Conservation (phyloP, 2,113 vertebrate genomes). For the Aepyceros melampus region DNA sequence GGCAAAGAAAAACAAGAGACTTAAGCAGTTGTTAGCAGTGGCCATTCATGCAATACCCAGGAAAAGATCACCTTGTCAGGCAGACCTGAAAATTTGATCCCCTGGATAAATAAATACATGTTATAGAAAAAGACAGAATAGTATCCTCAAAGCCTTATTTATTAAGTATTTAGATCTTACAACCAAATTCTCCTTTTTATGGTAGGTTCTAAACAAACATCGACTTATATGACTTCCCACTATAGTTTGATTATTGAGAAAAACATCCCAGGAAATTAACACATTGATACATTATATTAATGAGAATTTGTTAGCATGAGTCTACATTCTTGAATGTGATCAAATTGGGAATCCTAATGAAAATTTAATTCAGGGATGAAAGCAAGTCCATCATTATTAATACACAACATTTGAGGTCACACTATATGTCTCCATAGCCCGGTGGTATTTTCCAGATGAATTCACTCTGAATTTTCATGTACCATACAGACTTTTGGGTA, state of each 20-base stretch:
- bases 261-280: not conserved
- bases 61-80: not conserved
- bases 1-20: not conserved
- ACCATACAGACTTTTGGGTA: not conserved
- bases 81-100: not conserved
- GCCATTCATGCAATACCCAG: not conserved
- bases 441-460: not conserved
- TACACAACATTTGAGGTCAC: not conserved
- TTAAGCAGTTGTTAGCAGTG: not conserved
- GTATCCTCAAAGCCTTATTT: not conserved
- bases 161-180: not conserved
- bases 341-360: not conserved
- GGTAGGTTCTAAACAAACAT: not conserved
- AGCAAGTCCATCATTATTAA: not conserved
- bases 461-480: not conserved
- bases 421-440: not conserved
- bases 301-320: not conserved
- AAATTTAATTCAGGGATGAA: not conserved
- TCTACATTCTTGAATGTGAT: not conserved
- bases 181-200: not conserved
- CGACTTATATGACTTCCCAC: not conserved
- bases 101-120: not conserved
- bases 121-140: not conserved
- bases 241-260: not conserved
- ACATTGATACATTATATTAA: not conserved